Evolutionary conservation across 2,797 vertebrate species (phyloP).

Genomic region (Delichon dasypus): DNA sequence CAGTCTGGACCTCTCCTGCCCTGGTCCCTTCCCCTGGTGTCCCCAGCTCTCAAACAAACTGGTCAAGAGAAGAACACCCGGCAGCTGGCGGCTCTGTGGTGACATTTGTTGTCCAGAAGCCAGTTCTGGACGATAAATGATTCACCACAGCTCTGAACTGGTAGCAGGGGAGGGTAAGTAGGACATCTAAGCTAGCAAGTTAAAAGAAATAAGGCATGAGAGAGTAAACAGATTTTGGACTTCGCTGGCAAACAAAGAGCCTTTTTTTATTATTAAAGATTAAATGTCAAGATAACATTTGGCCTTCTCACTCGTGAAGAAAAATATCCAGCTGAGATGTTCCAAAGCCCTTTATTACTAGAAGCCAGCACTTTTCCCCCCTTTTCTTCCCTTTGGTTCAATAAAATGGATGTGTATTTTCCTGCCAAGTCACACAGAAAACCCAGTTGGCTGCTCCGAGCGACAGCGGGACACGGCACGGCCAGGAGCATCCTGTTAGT

Average conservation of each 20-base stretch:
- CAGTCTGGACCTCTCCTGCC: neutral
- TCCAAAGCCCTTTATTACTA: conserved; percentile 66
- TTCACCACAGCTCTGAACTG: neutral
- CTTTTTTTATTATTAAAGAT: conserved; percentile 71
- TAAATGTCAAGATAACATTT: conserved; percentile 74
- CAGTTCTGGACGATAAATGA: neutral
- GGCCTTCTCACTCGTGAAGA: conserved; percentile 61
- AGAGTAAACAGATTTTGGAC: conserved; percentile 59
- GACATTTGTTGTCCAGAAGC: neutral
- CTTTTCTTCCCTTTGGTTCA: conserved; percentile 21
- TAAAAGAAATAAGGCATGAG: conserved; percentile 46
- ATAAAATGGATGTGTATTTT: conserved; percentile 36
- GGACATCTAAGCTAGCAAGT: conserved; percentile 56
- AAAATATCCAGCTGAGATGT: conserved; percentile 70
- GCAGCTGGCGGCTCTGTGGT: neutral
- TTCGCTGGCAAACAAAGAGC: conserved; percentile 56
- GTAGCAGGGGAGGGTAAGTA: conserved; percentile 25
- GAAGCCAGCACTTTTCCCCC: conserved; percentile 5
- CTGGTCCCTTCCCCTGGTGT: neutral
- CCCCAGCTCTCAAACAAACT: neutral
- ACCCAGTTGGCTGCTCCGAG: neutral
- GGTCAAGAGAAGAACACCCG: neutral
- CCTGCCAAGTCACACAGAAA: conserved; percentile 17
- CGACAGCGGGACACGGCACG: neutral
- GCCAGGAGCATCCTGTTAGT: neutral